Percentiles rank a stretch among this genome's conserved stretches.
Evolutionary conservation across 2,888 invertebrate genomes (phyloP).

Genomic region (Gortyna flavago): DNA sequence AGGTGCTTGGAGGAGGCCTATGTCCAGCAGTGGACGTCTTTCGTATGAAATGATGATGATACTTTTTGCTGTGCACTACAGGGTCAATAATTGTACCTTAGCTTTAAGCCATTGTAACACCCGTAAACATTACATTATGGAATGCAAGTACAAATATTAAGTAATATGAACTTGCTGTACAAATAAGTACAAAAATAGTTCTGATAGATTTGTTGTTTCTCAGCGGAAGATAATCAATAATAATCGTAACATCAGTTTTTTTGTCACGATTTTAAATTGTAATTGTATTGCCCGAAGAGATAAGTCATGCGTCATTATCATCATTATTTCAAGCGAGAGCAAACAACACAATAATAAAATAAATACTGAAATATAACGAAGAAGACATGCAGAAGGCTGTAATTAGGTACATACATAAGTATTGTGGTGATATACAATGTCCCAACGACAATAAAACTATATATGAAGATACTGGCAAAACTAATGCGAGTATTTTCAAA

Average conservation of each 20-base stretch:
- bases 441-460: too few relatives aligned
- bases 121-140: background rate
- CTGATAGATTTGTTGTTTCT: conserved; percentile 14
- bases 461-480: background rate
- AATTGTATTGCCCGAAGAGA: background rate
- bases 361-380: background rate
- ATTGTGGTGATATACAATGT: too few relatives aligned
- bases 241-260: background rate
- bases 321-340: background rate
- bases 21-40: too few relatives aligned
- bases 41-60: too few relatives aligned
- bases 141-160: background rate
- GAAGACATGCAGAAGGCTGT: too few relatives aligned
- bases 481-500: background rate
- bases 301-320: background rate
- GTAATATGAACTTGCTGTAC: background rate
- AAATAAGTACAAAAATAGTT: background rate
- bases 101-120: background rate
- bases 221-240: conserved; percentile 11
- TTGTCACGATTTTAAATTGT: background rate
- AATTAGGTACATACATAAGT: too few relatives aligned
- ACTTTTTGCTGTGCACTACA: too few relatives aligned
- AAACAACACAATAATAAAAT: background rate
- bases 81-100: background rate
- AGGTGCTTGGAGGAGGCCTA: too few relatives aligned